phyloP scores from a whole-genome alignment of 2,113 vertebrate species.

The Acanthisitta chloris region DNA sequence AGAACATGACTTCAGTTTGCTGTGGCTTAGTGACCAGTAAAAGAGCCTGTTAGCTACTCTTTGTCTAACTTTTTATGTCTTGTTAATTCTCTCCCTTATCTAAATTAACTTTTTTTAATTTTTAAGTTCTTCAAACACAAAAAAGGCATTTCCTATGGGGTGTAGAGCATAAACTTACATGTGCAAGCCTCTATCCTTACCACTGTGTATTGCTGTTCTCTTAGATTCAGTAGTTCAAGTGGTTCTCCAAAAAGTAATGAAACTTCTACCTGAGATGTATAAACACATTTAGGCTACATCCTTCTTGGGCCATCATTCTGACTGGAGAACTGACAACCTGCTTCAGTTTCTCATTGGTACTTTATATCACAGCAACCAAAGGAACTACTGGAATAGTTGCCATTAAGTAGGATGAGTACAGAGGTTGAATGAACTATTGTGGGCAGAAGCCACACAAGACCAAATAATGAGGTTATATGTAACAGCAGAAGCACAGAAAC shows the following conservation, averaged over 20 bases:
- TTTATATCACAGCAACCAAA: not conserved
- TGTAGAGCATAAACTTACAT: not conserved
- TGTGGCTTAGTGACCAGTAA: not conserved
- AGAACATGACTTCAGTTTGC: not conserved
- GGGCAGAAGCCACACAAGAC: not conserved
- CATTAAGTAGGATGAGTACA: not conserved
- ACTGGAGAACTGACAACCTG: not conserved
- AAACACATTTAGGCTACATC: not conserved
- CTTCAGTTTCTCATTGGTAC: not conserved
- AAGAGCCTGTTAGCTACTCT: not conserved
- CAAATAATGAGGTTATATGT: not conserved
- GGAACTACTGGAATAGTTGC: not conserved
- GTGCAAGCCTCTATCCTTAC: not conserved
- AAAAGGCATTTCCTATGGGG: not conserved
- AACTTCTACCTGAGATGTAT: not conserved
- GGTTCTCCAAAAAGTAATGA: not conserved
- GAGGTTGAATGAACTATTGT: not conserved
- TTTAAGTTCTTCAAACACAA: not conserved
- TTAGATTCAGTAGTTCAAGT: not conserved
- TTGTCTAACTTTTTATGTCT: not conserved
- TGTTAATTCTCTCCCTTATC: not conserved
- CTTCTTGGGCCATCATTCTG: not conserved
- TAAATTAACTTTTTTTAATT: not conserved
- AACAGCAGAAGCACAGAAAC: not conserved
- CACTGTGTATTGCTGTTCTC: not conserved